These are phyloP conservation scores for Hipparchia semele DNA, from an alignment of 2,888 invertebrate genomes.

Conservation along the genomic window DNA sequence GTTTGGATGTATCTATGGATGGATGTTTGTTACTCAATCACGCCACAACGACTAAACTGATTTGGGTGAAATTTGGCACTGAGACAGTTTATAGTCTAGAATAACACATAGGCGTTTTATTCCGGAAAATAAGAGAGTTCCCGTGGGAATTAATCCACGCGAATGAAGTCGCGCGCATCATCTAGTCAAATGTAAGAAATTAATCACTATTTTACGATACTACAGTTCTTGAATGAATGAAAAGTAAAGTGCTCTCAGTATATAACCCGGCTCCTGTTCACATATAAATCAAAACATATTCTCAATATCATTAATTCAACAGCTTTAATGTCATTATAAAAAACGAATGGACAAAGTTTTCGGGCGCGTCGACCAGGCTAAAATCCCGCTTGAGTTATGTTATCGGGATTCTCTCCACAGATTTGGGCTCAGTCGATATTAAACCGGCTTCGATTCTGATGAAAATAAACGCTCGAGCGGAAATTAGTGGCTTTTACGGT, in stretches of 20 bases:
- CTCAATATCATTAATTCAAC: slow-evolving; percentile 25
- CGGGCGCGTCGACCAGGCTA: slow-evolving; percentile 36
- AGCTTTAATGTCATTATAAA: slow-evolving; percentile 39
- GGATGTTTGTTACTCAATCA: too few species aligned
- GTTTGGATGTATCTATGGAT: too few species aligned
- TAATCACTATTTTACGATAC: not conserved
- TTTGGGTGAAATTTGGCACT: too few species aligned
- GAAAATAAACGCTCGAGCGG: slow-evolving; percentile 40
- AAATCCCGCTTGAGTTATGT: slow-evolving; percentile 43
- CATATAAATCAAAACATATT: slow-evolving; percentile 19
- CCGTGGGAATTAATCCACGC: too few species aligned
- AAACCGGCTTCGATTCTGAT: slow-evolving; percentile 41
- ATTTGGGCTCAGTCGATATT: slow-evolving; percentile 42
- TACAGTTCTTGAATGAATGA: not conserved
- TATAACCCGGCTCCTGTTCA: not conserved
- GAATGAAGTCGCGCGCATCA: too few species aligned
- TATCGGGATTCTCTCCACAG: slow-evolving; percentile 40
- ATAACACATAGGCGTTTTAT: too few species aligned
- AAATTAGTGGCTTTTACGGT: slow-evolving; percentile 38
- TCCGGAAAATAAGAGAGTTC: too few species aligned
- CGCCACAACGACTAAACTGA: too few species aligned
- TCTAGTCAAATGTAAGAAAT: not conserved
- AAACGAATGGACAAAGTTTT: slow-evolving; percentile 41
- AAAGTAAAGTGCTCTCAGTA: not conserved
- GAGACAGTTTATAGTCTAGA: too few species aligned